Conservation (phyloP, 2,888 invertebrate genomes). For the Calliopum simillimum region DNA sequence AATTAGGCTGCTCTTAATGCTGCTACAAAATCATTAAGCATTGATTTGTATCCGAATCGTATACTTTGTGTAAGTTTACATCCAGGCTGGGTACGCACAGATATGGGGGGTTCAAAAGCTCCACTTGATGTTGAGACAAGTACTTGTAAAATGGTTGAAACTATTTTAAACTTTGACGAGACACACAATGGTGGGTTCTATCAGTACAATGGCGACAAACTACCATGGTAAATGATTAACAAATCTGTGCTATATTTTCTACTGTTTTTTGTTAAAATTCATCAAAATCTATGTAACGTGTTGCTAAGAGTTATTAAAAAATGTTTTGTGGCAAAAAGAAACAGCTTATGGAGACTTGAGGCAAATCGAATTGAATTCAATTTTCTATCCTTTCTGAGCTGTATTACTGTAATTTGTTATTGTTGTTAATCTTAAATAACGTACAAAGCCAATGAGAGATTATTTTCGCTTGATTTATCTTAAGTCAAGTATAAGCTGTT, state of each 20-base stretch:
- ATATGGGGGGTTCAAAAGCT: slow-evolving; percentile 87
- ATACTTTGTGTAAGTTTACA: slow-evolving; percentile 83
- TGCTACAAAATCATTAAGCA: slow-evolving; percentile 84
- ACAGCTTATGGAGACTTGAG: slow-evolving; percentile 29
- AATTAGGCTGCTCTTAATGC: slow-evolving; percentile 84
- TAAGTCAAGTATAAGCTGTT: background rate
- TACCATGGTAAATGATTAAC: slow-evolving; percentile 75
- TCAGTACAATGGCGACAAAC: slow-evolving; percentile 79
- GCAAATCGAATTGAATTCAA: slow-evolving; percentile 25
- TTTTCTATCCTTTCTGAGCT: background rate
- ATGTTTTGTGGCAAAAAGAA: slow-evolving; percentile 28
- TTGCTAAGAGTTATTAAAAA: slow-evolving; percentile 16
- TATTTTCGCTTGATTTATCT: slow-evolving; percentile 13
- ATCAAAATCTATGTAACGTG: slow-evolving; percentile 33
- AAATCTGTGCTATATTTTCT: slow-evolving; percentile 30
- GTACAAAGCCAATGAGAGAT: too few relatives aligned
- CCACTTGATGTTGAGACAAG: slow-evolving; percentile 79
- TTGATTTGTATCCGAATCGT: slow-evolving; percentile 80
- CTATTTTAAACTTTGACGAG: slow-evolving; percentile 74
- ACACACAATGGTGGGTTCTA: slow-evolving; percentile 81
- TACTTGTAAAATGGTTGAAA: slow-evolving; percentile 74
- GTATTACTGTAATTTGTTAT: too few relatives aligned
- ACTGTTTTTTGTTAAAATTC: slow-evolving; percentile 30
- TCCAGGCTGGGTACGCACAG: slow-evolving; percentile 93
- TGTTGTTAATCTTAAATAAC: too few relatives aligned